Percentiles rank a stretch among this genome's conserved stretches.
These are phyloP conservation scores for Heteronetta atricapilla DNA, from an alignment of 2,113 vertebrate genomes.

Conservation along the genomic window DNA sequence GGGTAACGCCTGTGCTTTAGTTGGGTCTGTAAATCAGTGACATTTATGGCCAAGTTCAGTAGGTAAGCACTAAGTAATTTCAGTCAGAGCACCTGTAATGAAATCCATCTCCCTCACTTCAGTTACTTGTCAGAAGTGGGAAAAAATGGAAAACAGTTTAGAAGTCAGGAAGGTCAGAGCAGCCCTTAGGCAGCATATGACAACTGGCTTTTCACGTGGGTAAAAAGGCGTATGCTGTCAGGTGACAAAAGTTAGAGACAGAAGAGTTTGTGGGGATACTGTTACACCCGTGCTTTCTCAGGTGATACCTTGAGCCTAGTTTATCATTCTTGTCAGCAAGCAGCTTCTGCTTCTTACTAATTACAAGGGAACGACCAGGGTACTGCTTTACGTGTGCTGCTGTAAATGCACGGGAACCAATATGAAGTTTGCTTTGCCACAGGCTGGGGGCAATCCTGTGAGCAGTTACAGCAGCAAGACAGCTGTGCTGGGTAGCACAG, in stretches of 20 bases:
- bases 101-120: background rate
- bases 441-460: background rate
- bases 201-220: background rate
- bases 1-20: background rate
- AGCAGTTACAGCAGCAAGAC: background rate
- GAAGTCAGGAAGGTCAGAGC: background rate
- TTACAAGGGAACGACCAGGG: background rate
- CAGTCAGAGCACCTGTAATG: background rate
- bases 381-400: background rate
- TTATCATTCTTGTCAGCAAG: background rate
- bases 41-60: background rate
- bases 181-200: background rate
- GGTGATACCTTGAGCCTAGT: background rate
- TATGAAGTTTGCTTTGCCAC: background rate
- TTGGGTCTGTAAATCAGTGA: background rate
- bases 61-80: constrained; percentile 2
- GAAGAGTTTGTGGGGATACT: background rate
- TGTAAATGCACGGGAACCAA: background rate
- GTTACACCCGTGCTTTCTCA: background rate
- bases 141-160: background rate
- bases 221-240: background rate
- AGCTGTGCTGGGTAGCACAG: background rate
- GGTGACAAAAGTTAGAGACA: background rate
- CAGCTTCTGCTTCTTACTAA: background rate
- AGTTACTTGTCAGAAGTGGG: background rate